Base-by-base conservation (phyloP, 2,113 vertebrate genomes). In the Oreochromis spilurus region DNA sequence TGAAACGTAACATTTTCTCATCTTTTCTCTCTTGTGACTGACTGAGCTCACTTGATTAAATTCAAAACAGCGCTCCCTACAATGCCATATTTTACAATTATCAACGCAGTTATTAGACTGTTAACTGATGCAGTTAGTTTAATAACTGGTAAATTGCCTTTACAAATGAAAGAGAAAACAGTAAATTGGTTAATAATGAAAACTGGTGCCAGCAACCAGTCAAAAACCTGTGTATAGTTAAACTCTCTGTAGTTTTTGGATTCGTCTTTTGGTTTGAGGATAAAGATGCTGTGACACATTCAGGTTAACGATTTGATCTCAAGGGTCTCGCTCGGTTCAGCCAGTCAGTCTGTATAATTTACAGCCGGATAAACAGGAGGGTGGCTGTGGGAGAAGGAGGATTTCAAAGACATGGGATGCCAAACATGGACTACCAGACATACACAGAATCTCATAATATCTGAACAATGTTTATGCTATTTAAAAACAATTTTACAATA, bases 261-360 rank as follows among this genome's bases (percentile, higher is more conserved):
- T 57, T 52, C 31, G 72, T 52, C 9, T 52, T 60, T 13, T 45
- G 5, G 54, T 54, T 77, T 10, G 7, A 54, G 70, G 60, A 62
- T 83, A 60, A 82, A 84, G 77, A 78, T 43, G 77, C 53, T 80
- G 80, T 85, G 92, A 90, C 92, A 84, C 87, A 90, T 91, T 87
- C 62, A 81, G 92, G 90, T 88, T 92, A 89, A 89, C 50, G 3
- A 78, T 26, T 80, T 81, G 60, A 83, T 58, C 82, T 89, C 53
- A 6, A 84, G 83, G 38, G 84, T 78, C 17, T 86, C 52, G 1
- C 77, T 82, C 31, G 1, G 88, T 72, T 67, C 88, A 87, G 52
- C 65, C 83, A 79, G 88, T 91, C 88, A 80, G 86, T 21, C 48
- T 34, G 54, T 14, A 78, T 91, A 21, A 86, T 14, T 86, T 84